phyloP scores from a whole-genome alignment of 2,113 vertebrate genomes.

The Lota lota region DNA sequence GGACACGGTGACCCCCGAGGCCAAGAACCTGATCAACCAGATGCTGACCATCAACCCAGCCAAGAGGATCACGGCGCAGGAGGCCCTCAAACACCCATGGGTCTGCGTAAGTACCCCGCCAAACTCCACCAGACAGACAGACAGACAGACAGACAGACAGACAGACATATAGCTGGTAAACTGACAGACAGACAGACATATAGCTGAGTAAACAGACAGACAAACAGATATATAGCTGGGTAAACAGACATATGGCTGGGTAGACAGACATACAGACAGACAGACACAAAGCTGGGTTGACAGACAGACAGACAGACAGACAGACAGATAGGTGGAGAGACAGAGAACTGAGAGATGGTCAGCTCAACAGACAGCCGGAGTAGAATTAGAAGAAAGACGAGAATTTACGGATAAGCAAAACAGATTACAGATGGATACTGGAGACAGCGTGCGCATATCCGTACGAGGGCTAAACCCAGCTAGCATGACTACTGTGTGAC shows the following conservation, averaged over 20 bases:
- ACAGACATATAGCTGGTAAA: neutral
- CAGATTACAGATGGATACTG: too few relatives aligned
- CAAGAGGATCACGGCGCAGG: slow-evolving; percentile 95
- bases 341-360: neutral
- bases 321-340: slow-evolving; percentile 1
- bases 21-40: slow-evolving; percentile 98
- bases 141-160: neutral
- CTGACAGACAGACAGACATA: neutral
- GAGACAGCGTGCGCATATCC: too few relatives aligned
- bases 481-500: too few relatives aligned
- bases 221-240: neutral
- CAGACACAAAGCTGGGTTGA: slow-evolving; percentile 19
- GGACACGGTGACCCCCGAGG: slow-evolving; percentile 95
- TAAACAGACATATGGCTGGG: neutral
- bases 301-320: neutral
- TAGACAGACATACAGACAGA: slow-evolving; percentile 21
- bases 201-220: neutral
- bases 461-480: too few relatives aligned
- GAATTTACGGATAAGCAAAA: too few relatives aligned
- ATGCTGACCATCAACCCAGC: slow-evolving; percentile 97
- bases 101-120: slow-evolving; percentile 90
- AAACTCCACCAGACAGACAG: too few relatives aligned
- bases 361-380: neutral
- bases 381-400: too few relatives aligned
- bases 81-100: slow-evolving; percentile 97